Evolutionary conservation across 2,113 vertebrate species (phyloP), one percentile per base, ranked within the genome.

Genomic region (Scatophagus argus): DNA sequence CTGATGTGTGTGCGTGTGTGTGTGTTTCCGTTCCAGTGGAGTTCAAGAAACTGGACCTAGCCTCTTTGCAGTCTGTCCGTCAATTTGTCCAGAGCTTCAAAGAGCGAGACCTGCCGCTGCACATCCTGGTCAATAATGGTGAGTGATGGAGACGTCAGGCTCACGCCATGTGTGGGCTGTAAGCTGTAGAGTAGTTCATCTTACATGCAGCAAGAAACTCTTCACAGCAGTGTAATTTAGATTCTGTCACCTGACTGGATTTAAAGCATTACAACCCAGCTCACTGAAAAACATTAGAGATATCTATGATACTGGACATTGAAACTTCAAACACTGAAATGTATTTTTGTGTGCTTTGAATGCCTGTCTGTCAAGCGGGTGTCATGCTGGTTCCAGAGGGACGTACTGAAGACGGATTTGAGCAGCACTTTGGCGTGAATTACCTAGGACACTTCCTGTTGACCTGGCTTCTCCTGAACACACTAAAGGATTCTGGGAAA

Each of bases 51-150:
- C 93, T 97, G 82, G 94, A 98, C 90, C 94, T 98, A 77, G 94
- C 95, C 12, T 98, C 96, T 65, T 83, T 96, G 94, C 93, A 82
- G 59, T 98, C 96, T 32, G 79, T 98, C 81, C 89, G 84, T 69
- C 85, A 92, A 8, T 98, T 97, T 69, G 96, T 95, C n/a, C 85
- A 85, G 72, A 79, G 23, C 29, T 98, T 98, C 94, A 94, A 91
- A 90, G 79, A 84, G 67, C 94, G 91, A 91, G 82, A 88, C 11
- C 90, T 95, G 19, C 93, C 93, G 0, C 95, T 98, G 2, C 95
- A 97, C 70, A 85, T 96, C 21, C 91, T 99, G 81, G 89, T 98
- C 78, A 98, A 98, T 84, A 98, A 98, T 70, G 97, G 98, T 99
- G 88, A 95, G 96, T 94, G 60, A 55, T 27, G 23, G 7, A 44